A percentile compares a stretch with the other conserved stretches of the same genome.
phyloP scores from a whole-genome alignment of 1,140 invertebrate genomes.

The Hylaeus volcanicus region DNA sequence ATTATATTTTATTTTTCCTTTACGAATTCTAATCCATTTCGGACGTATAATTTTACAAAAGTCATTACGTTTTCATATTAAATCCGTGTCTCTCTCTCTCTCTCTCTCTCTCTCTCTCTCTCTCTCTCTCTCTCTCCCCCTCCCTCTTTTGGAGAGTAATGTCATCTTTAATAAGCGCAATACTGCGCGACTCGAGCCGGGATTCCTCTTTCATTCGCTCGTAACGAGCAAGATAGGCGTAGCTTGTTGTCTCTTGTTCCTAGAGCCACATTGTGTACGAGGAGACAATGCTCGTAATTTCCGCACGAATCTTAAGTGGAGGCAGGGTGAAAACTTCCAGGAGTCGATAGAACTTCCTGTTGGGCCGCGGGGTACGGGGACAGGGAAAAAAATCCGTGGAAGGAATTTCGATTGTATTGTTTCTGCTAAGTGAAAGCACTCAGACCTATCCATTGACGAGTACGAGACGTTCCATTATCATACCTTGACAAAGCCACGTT shows the following conservation, averaged over 20 bases:
- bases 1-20: not conserved
- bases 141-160: not conserved
- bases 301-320: conserved; percentile 36
- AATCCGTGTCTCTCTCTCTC: not conserved
- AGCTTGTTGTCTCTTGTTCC: conserved; percentile 9
- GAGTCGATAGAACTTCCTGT: conserved; percentile 6
- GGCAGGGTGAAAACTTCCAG: conserved; percentile 40
- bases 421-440: conserved; percentile 28
- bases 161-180: conserved; percentile 31
- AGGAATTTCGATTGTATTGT: conserved; percentile 53
- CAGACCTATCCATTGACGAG: conserved; percentile 8
- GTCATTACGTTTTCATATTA: no score
- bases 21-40: not conserved
- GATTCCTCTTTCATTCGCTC: not conserved
- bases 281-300: conserved; percentile 53
- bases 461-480: conserved; percentile 30
- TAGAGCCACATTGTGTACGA: conserved; percentile 39
- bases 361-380: not conserved
- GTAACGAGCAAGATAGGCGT: not conserved
- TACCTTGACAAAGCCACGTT: conserved; percentile 17
- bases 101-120: not conserved
- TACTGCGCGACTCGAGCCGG: conserved; percentile 11
- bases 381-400: conserved; percentile 3
- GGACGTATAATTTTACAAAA: not conserved
- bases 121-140: not conserved